Conservation (phyloP, 2,888 invertebrate species). For the Chalcis sispes region DNA sequence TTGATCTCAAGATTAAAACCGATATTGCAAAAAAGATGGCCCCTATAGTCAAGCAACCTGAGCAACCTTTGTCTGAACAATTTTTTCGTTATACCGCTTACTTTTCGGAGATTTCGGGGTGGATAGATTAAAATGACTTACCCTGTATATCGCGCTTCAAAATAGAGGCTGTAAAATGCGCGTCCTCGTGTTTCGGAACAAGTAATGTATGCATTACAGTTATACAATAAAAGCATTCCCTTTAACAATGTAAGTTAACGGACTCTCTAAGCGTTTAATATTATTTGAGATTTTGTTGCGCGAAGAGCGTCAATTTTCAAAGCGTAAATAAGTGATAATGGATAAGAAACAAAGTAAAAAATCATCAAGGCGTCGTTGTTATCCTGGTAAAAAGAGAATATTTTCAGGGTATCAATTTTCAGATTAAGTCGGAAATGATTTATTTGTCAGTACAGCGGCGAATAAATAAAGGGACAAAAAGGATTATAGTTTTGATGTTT, state of each 20-base stretch:
- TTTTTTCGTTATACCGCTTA: too few relatives aligned
- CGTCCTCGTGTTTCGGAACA: neutral
- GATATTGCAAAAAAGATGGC: too few relatives aligned
- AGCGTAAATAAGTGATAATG: neutral
- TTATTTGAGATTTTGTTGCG: slow-evolving; percentile 2
- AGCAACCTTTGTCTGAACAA: too few relatives aligned
- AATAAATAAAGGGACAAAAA: slow-evolving; percentile 22
- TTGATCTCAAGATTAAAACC: too few relatives aligned
- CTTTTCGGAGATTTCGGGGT: too few relatives aligned
- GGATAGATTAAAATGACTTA: too few relatives aligned
- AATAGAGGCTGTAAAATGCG: neutral
- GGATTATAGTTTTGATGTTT: slow-evolving; percentile 34
- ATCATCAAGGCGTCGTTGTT: neutral
- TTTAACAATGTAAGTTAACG: neutral
- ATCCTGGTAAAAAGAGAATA: slow-evolving; percentile 25
- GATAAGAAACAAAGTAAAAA: neutral
- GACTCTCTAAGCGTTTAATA: neutral
- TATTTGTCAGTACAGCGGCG: slow-evolving; percentile 30
- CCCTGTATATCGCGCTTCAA: neutral
- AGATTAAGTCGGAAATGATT: slow-evolving; percentile 1
- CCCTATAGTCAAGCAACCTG: too few relatives aligned
- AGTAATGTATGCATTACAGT: neutral
- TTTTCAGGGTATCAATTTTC: slow-evolving; percentile 23
- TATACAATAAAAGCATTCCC: slow-evolving; percentile 12
- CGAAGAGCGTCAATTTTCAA: neutral